Conservation (phyloP, 1,140 invertebrate genomes). For the Lasioglossum baleicum region DNA sequence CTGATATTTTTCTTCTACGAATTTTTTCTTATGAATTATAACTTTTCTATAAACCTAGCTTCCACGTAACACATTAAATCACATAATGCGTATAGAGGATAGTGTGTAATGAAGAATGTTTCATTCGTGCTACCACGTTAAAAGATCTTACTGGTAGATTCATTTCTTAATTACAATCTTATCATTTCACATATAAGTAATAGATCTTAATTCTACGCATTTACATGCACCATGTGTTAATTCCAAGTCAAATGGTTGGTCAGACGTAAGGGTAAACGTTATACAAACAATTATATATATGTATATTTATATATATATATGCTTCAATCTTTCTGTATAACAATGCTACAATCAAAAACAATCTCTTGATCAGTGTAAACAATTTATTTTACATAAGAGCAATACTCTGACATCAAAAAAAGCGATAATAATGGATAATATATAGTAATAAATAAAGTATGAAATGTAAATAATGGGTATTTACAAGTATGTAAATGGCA, state of each 20-base stretch:
- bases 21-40: slow-evolving; percentile 55
- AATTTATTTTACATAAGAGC: slow-evolving; percentile 76
- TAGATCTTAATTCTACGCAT: slow-evolving; percentile 64
- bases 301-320: slow-evolving; percentile 41
- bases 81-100: slow-evolving; percentile 46
- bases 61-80: slow-evolving; percentile 48
- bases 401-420: slow-evolving; percentile 69
- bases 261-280: slow-evolving; percentile 55
- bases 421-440: slow-evolving; percentile 70
- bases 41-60: slow-evolving; percentile 60
- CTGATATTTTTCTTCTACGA: slow-evolving; percentile 39
- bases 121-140: slow-evolving; percentile 44
- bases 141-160: slow-evolving; percentile 52
- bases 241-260: slow-evolving; percentile 42
- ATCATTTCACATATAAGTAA: slow-evolving; percentile 60
- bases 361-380: slow-evolving; percentile 71
- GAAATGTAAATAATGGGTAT: slow-evolving; percentile 79
- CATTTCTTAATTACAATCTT: slow-evolving; percentile 60
- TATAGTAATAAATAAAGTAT: slow-evolving; percentile 78
- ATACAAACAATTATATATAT: slow-evolving; percentile 61
- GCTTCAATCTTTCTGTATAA: slow-evolving; percentile 55
- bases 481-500: slow-evolving; percentile 78
- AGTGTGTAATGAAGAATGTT: slow-evolving; percentile 44
- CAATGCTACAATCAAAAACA: slow-evolving; percentile 65
- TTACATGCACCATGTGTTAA: slow-evolving; percentile 55